phyloP scores from a whole-genome alignment of 2,797 vertebrate species.

The Aeoliscus strigatus region DNA sequence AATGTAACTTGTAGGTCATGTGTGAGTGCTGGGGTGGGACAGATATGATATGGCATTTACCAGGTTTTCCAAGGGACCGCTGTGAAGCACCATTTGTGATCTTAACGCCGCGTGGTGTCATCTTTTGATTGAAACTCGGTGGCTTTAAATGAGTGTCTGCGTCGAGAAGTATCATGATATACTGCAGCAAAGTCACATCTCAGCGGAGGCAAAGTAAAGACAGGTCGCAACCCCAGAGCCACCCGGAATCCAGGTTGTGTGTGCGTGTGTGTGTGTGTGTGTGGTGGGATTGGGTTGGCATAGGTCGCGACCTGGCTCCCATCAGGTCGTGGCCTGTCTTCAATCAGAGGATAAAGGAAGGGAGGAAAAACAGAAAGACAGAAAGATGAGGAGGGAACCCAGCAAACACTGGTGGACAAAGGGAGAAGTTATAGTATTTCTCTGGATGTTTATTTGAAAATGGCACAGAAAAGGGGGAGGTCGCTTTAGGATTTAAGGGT shows the following conservation, averaged over 20 bases:
- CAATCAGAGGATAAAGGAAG: constrained; percentile 51
- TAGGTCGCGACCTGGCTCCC: constrained; percentile 39
- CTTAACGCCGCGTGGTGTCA: constrained; percentile 22
- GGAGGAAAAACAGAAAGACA: constrained; percentile 43
- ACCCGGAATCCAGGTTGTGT: constrained; percentile 14
- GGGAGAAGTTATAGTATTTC: constrained; percentile 62
- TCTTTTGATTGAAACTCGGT: constrained; percentile 35
- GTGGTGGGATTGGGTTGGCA: constrained; percentile 15
- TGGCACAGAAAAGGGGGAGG: constrained; percentile 53
- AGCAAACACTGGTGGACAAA: constrained; percentile 51
- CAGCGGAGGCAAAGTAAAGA: constrained; percentile 42
- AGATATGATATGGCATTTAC: constrained; percentile 18
- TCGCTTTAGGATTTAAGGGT: constrained; percentile 59
- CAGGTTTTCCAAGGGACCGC: too few species aligned
- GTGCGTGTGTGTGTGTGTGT: constrained; percentile 14
- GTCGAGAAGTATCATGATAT: constrained; percentile 53
- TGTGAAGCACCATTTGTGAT: constrained; percentile 36
- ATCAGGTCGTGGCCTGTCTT: constrained; percentile 47
- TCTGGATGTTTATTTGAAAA: constrained; percentile 74
- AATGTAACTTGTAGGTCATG: constrained; percentile 29
- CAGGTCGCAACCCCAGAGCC: constrained; percentile 28
- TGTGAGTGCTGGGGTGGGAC: constrained; percentile 24
- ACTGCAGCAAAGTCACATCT: constrained; percentile 48
- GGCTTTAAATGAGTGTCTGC: constrained; percentile 27
- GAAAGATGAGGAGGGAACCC: constrained; percentile 54